phyloP scores from a whole-genome alignment of 2,113 vertebrate genomes.

The Cyprinodon variegatus region DNA sequence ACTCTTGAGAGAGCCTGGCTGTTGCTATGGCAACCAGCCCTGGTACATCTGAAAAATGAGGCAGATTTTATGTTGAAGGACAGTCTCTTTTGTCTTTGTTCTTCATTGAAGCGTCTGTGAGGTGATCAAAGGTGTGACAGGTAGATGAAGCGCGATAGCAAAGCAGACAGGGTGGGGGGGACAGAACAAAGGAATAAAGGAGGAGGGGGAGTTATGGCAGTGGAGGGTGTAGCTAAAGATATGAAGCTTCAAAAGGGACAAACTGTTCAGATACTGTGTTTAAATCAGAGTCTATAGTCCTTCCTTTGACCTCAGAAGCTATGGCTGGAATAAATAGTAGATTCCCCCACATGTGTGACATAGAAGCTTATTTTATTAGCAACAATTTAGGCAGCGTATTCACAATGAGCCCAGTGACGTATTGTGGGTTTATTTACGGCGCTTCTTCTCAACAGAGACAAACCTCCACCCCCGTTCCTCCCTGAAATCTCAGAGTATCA shows the following conservation, averaged over 20 bases:
- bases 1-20: constrained; percentile 57
- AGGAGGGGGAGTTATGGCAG: background rate
- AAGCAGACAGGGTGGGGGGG: constrained; percentile 16
- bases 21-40: constrained; percentile 79
- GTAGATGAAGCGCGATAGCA: constrained; percentile 34
- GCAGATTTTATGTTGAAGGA: constrained; percentile 53
- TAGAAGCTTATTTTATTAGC: background rate
- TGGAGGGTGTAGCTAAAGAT: background rate
- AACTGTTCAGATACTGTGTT: constrained; percentile 25
- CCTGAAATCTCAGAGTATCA: constrained; percentile 25
- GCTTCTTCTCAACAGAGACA: constrained; percentile 45
- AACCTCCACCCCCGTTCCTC: constrained; percentile 27
- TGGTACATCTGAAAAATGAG: constrained; percentile 21
- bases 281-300: constrained; percentile 30
- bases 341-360: background rate
- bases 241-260: constrained; percentile 17
- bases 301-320: constrained; percentile 31
- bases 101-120: constrained; percentile 31
- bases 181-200: background rate
- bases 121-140: constrained; percentile 59
- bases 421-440: constrained; percentile 42
- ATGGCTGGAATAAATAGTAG: constrained; percentile 1
- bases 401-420: constrained; percentile 29
- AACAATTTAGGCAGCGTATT: constrained; percentile 33
- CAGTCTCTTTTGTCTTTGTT: constrained; percentile 42